Evolutionary conservation across 2,797 vertebrate genomes (phyloP).

Genomic region (Acanthornis magna): DNA sequence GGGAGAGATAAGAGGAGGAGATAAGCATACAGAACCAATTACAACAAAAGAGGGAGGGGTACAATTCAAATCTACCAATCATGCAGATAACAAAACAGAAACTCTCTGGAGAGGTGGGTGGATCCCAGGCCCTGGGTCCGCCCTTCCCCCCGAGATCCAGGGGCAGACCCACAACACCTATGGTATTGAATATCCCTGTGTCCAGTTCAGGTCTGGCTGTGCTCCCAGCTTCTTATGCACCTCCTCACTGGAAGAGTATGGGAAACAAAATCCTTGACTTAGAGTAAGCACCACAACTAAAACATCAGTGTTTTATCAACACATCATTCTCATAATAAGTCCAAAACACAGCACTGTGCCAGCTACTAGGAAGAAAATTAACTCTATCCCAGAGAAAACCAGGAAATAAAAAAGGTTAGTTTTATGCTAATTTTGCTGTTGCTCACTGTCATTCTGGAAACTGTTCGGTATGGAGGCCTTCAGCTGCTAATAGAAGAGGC

Average conservation of each 20-base stretch:
- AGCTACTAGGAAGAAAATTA: neutral
- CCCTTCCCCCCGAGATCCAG: no score
- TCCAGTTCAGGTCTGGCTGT: no score
- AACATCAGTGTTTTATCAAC: neutral
- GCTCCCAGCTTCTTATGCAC: neutral
- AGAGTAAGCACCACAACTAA: neutral
- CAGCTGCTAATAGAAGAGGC: conserved; percentile 25
- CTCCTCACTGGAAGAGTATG: neutral
- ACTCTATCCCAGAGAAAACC: neutral
- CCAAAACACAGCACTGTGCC: neutral
- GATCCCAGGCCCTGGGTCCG: no score
- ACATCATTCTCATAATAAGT: neutral
- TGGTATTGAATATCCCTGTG: neutral
- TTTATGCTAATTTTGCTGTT: conserved; percentile 11
- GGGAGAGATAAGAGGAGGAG: no score
- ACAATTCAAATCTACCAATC: no score
- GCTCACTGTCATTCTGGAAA: conserved; percentile 10
- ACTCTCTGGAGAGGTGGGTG: no score
- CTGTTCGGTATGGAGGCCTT: neutral
- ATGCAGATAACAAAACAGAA: no score
- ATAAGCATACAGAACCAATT: no score
- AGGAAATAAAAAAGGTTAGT: conserved; percentile 5
- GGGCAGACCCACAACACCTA: no score
- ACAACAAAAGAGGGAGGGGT: no score
- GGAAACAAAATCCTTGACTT: neutral